Percentiles rank a stretch among this genome's conserved stretches.
These are phyloP conservation scores for Miichthys miiuy DNA, from an alignment of 2,797 vertebrate species.

Conservation along the genomic window DNA sequence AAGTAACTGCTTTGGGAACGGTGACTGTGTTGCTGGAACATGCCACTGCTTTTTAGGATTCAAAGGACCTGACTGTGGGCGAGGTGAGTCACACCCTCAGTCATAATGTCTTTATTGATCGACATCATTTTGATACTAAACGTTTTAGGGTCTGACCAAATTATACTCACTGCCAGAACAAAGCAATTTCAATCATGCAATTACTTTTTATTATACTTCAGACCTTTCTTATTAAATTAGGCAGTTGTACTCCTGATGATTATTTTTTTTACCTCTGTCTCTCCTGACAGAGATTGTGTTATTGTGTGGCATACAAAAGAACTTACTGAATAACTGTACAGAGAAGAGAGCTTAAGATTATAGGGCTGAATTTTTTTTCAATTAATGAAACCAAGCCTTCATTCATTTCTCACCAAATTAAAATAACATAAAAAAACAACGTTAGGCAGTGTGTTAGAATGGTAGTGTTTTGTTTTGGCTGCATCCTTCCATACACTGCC, in stretches of 20 bases:
- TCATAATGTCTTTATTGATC: slow-evolving; percentile 44
- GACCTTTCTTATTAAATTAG: slow-evolving; percentile 44
- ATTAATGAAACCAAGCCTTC: neutral
- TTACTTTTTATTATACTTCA: slow-evolving; percentile 39
- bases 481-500: slow-evolving; percentile 27
- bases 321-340: slow-evolving; percentile 2
- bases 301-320: slow-evolving; percentile 35
- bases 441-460: slow-evolving; percentile 13
- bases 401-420: slow-evolving; percentile 8
- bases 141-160: slow-evolving; percentile 16
- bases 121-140: slow-evolving; percentile 40
- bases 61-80: slow-evolving; percentile 95
- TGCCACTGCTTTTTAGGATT: slow-evolving; percentile 98
- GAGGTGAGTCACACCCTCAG: slow-evolving; percentile 87
- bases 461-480: slow-evolving; percentile 21
- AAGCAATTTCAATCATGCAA: slow-evolving; percentile 23
- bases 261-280: slow-evolving; percentile 24
- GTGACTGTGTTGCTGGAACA: slow-evolving; percentile 94
- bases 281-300: neutral
- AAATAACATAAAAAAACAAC: slow-evolving; percentile 11
- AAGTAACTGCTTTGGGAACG: slow-evolving; percentile 98
- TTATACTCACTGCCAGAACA: slow-evolving; percentile 29
- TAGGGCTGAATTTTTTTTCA: slow-evolving; percentile 1
- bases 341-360: slow-evolving; percentile 20
- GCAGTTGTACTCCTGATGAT: slow-evolving; percentile 3